phyloP scores from a whole-genome alignment of 1,140 invertebrate genomes.

The Megathymus violae region DNA sequence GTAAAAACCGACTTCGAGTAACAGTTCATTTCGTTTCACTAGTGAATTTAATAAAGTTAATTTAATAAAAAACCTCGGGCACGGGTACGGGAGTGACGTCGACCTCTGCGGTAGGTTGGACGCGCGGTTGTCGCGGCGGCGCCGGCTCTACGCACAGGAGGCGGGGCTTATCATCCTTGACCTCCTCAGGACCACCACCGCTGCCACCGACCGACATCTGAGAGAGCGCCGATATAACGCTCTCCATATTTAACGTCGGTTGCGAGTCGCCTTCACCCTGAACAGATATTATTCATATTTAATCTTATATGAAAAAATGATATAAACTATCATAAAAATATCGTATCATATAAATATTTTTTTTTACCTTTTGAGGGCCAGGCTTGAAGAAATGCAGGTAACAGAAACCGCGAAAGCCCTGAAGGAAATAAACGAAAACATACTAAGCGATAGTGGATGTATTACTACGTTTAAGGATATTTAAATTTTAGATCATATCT shows the following conservation, averaged over 20 bases:
- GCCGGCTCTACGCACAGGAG: conserved; percentile 66
- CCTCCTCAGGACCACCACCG: conserved; percentile 40
- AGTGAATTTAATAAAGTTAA: no score
- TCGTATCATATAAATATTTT: no score
- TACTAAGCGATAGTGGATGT: no score
- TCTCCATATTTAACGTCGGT: conserved; percentile 53
- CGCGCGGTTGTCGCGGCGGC: conserved; percentile 48
- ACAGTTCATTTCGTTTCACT: no score
- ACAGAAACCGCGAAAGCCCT: conserved; percentile 86
- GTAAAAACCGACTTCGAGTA: no score
- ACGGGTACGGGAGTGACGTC: conserved; percentile 42
- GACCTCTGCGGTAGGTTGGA: conserved; percentile 13
- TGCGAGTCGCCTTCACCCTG: conserved; percentile 69
- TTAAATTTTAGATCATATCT: no score
- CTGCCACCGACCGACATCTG: conserved; percentile 65
- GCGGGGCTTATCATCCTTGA: conserved; percentile 58
- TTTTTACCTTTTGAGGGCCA: conserved; percentile 71
- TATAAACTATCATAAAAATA: no score
- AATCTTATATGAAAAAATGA: no score
- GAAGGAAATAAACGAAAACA: conserved; percentile 48
- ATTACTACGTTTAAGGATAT: no score
- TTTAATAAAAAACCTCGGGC: conserved; percentile 30
- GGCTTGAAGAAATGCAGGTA: conserved; percentile 87
- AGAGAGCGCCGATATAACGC: conserved; percentile 63
- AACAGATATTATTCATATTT: no score